Base-by-base conservation (phyloP, 2,113 vertebrate genomes). In the Castor canadensis region DNA sequence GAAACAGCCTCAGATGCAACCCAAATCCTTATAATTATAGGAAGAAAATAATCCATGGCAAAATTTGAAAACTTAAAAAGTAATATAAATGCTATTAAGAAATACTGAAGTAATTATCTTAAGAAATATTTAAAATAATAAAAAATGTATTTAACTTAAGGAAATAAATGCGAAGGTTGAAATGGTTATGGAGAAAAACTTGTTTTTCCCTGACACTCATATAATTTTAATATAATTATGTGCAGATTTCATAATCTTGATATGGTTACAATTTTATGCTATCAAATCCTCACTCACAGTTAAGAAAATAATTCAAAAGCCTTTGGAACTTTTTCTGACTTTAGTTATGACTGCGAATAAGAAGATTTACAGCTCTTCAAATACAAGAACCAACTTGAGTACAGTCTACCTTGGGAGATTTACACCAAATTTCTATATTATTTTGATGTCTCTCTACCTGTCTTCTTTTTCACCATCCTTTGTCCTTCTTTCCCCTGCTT, bases 271-370 rank as follows among this genome's bases (percentile, higher is more conserved):
- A n/a, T 10, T 0, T 32, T 4, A 38, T 47, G 4, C 38, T 81
- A 32, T 88, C 32, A 66, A 89, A 83, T 49, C 2, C 4, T 64
- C 35, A 66, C 35, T 64, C 28, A 62, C 19, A 28, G 66, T 69
- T n/a, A 49, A 32, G 52, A 35, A 77, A 38, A 32, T 49, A 81
- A 94, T 45, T 19, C 1, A 32, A 79, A 82, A 45, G 2, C 8
- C 52, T 11, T 67, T 81, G n/a, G 66, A 84, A 43, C 19, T 66
- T 45, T 87, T 89, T 89, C n/a, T 75, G 19, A 92, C 94, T 86
- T 85, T 17, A 76, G 71, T 71, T 38, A 3, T 89, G 3, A 82
- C 19, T 89, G 75, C 49, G 35, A 43, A 28, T 40, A 64, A 45
- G 16, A 30, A 8, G 28, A 84, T 87, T 45, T 83, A 10, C 47